Evolutionary conservation across 2,888 invertebrate species (phyloP), one percentile per base, ranked within the genome.

Genomic region (Stictocephala bisonia): DNA sequence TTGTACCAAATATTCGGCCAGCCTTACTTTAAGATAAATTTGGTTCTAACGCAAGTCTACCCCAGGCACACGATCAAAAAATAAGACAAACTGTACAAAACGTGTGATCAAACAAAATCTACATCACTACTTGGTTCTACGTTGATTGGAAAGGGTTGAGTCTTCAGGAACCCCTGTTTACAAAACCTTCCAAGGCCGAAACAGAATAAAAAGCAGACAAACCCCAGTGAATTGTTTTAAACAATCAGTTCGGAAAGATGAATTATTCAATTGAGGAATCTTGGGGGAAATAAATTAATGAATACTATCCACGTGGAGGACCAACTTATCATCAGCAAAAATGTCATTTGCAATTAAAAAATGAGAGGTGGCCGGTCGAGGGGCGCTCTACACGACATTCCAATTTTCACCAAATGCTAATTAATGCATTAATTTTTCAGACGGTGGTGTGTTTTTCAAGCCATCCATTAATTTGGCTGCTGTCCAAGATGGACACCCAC

Each of bases 371-470:
- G 56, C 70, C 18, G 18, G 2, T 2, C 18, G 24, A 24, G 60
- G 40, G 40, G 40, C 35, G 26, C 72, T 66, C 64, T 64, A 79
- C 79, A 78, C 77, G 78, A 77, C 77, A 79, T 77, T 79, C 79
- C 79, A 79, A 79, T 79, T 78, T 79, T 78, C 75, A 73, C 67
- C 64, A 77, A 78, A 80, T 79, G 79, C 78, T 81, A 81, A 81
- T 81, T 81, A 81, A 80, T 80, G 80, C 80, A 79, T 80, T 79
- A 78, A 79, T 78, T 79, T 78, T 44, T 78, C 77, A 75, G 71
- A 50, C 77, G 51, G 53, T 40, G 72, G 66, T 51, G 74, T 71
- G 72, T 70, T 53, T 72, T 74, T 58, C 66, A 64, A 64, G 64
- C 64, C 44, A 64, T 64, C 64, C 64, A 64, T 64, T 64, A 64